Conservation (phyloP, 2,113 vertebrate species). For the Gracilinanus agilis region DNA sequence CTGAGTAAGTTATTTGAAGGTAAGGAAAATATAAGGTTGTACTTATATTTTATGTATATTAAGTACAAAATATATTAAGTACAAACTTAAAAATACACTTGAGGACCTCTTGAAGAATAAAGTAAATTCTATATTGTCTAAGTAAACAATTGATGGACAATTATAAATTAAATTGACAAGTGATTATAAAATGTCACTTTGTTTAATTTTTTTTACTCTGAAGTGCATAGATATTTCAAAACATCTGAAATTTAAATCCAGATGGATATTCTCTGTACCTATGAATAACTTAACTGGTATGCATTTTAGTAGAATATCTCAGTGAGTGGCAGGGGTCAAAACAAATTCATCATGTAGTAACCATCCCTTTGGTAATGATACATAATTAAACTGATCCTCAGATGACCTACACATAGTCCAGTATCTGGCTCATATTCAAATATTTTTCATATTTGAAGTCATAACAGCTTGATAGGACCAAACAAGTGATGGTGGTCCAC, state of each 20-base stretch:
- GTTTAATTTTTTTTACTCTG: not conserved
- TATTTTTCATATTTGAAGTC: not conserved
- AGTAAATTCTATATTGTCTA: not conserved
- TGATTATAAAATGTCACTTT: not conserved
- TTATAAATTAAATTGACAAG: not conserved
- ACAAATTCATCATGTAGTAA: not conserved
- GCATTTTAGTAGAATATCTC: not conserved
- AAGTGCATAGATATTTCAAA: not conserved
- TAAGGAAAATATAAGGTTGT: not conserved
- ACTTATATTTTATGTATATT: too few species aligned
- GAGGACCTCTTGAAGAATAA: not conserved
- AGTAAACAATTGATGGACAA: not conserved
- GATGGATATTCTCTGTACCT: not conserved
- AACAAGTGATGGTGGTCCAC: not conserved
- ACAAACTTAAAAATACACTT: not conserved
- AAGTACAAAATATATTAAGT: too few species aligned
- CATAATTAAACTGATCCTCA: not conserved
- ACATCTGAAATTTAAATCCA: not conserved
- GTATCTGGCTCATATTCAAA: not conserved
- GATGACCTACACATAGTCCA: not conserved
- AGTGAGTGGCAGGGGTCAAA: not conserved
- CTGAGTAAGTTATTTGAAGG: too few species aligned
- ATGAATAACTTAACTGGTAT: not conserved
- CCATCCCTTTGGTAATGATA: not conserved
- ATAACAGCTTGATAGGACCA: not conserved